phyloP scores from a whole-genome alignment of 2,797 vertebrate genomes.

The Gallirallus australis region DNA sequence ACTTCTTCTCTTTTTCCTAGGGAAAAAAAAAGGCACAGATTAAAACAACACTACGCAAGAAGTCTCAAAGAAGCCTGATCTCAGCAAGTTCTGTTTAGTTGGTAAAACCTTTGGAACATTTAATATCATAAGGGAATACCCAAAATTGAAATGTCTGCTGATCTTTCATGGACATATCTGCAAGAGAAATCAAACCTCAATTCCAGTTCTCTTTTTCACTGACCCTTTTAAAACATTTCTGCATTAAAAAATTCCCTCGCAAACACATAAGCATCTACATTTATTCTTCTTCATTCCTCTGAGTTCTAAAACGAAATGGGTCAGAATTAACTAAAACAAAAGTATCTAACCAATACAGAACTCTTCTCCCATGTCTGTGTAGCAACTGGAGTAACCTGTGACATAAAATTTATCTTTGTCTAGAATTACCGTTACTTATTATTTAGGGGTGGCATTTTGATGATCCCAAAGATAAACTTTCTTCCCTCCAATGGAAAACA shows the following conservation, averaged over 20 bases:
- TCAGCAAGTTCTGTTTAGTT: neutral
- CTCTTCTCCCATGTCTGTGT: neutral
- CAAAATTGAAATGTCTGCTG: neutral
- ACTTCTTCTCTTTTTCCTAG: constrained; percentile 99
- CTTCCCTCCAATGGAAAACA: neutral
- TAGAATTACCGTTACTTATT: neutral
- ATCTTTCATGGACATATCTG: neutral
- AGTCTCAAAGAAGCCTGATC: constrained; percentile 43
- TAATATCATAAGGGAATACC: neutral
- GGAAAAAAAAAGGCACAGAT: constrained; percentile 62
- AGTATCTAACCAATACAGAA: neutral
- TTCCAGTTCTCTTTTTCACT: neutral
- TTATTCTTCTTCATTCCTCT: neutral
- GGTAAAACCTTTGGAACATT: neutral
- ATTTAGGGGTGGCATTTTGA: neutral
- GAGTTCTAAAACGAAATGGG: neutral
- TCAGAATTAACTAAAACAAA: neutral
- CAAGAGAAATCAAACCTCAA: constrained; percentile 2
- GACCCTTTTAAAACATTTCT: neutral
- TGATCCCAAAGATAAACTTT: neutral
- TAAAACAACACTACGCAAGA: constrained; percentile 38
- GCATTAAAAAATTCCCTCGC: neutral
- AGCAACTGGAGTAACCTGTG: neutral
- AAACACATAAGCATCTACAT: neutral
- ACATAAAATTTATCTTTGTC: neutral